Percentiles rank a stretch among this genome's conserved stretches.
phyloP scores from a whole-genome alignment of 2,888 invertebrate genomes.

The Germaria angustata region DNA sequence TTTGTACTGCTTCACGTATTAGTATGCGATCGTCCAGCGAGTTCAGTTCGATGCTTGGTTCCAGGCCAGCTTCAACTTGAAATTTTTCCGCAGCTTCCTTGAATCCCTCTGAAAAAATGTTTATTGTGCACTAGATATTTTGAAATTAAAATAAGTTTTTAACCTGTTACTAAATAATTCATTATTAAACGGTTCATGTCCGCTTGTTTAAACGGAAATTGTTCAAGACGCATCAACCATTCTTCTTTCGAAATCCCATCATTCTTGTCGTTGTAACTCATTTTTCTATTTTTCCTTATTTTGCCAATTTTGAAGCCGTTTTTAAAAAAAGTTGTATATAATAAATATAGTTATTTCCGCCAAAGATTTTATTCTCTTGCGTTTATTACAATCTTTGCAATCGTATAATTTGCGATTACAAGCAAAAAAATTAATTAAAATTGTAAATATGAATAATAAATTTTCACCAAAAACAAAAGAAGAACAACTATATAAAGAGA shows the following conservation, averaged over 20 bases:
- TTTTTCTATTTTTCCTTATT: slow-evolving; percentile 77
- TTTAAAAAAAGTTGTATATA: slow-evolving; percentile 41
- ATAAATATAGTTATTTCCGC: neutral
- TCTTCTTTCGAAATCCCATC: slow-evolving; percentile 79
- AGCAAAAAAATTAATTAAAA: slow-evolving; percentile 46
- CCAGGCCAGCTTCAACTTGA: slow-evolving; percentile 94
- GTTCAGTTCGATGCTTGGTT: slow-evolving; percentile 88
- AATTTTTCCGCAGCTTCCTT: slow-evolving; percentile 99
- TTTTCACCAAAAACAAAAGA: slow-evolving; percentile 59
- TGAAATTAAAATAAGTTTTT: slow-evolving; percentile 28
- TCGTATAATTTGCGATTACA: slow-evolving; percentile 37
- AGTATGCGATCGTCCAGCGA: slow-evolving; percentile 94
- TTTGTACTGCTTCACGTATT: slow-evolving; percentile 96
- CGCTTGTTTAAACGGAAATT: slow-evolving; percentile 89
- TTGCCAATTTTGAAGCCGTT: slow-evolving; percentile 79
- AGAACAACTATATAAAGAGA: slow-evolving; percentile 43
- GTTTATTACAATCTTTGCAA: slow-evolving; percentile 12
- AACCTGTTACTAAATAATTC: slow-evolving; percentile 98
- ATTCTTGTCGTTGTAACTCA: slow-evolving; percentile 79
- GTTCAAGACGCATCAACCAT: slow-evolving; percentile 78
- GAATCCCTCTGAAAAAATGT: slow-evolving; percentile 86
- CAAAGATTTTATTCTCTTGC: neutral
- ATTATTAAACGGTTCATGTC: slow-evolving; percentile 98
- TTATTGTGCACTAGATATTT: too few relatives aligned
- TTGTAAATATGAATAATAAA: neutral